Evolutionary conservation across 2,888 invertebrate genomes (phyloP).

Genomic region (Aricia artaxerxes): DNA sequence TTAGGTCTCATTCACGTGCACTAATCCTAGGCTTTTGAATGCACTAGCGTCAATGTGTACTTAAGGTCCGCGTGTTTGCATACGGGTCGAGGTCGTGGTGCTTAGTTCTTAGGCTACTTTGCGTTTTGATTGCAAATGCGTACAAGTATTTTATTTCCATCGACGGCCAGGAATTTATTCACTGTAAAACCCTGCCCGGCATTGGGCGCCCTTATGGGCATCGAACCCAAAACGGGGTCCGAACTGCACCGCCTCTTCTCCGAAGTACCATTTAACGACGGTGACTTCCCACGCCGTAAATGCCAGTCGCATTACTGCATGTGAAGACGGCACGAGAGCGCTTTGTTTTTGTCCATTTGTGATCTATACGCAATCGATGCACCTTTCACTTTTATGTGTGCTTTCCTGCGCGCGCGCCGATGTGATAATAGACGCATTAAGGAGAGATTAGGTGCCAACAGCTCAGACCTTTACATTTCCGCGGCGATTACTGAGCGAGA

Average conservation of each 20-base stretch:
- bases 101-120: neutral
- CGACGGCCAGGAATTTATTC: neutral
- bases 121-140: neutral
- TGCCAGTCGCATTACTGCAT: slow-evolving; percentile 4
- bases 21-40: slow-evolving; percentile 26
- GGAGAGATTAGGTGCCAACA: slow-evolving; percentile 5
- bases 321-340: slow-evolving; percentile 21
- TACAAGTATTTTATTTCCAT: neutral
- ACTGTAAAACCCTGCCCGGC: neutral
- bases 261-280: slow-evolving; percentile 7
- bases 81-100: slow-evolving; percentile 20
- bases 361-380: slow-evolving; percentile 33
- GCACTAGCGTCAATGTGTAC: neutral
- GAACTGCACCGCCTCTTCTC: neutral
- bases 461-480: slow-evolving; percentile 6
- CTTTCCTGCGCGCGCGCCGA: slow-evolving; percentile 35
- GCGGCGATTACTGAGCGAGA: neutral
- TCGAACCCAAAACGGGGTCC: neutral
- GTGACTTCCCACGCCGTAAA: slow-evolving; percentile 20
- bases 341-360: slow-evolving; percentile 24
- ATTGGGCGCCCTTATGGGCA: neutral
- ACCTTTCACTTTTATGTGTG: slow-evolving; percentile 37
- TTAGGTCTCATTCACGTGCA: slow-evolving; percentile 29
- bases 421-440: slow-evolving; percentile 7
- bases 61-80: slow-evolving; percentile 14